Evolutionary conservation across 2,113 vertebrate genomes (phyloP).

Genomic region (Larimichthys crocea): DNA sequence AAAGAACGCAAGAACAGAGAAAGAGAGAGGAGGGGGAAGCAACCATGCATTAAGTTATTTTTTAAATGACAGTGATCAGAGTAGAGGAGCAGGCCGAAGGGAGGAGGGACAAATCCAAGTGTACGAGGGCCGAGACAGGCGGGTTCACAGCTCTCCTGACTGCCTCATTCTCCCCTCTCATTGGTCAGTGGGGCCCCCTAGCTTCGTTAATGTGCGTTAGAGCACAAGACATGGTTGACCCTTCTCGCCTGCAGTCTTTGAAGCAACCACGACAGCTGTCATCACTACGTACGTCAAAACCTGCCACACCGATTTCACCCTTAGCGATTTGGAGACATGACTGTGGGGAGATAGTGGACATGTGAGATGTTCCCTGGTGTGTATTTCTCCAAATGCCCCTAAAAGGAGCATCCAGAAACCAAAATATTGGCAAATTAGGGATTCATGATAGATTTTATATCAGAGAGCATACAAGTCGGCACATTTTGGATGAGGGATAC

Average conservation of each 20-base stretch:
- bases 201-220: conserved; percentile 51
- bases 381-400: fast-evolving
- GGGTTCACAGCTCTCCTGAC: conserved; percentile 69
- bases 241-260: conserved; percentile 47
- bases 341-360: conserved; percentile 16
- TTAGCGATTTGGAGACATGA: conserved; percentile 17
- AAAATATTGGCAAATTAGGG: conserved; percentile 1
- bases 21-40: conserved; percentile 24
- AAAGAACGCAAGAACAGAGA: conserved; percentile 49
- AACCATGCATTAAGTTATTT: conserved; percentile 79
- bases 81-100: conserved; percentile 57
- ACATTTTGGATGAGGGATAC: not conserved
- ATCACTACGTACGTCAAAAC: conserved; percentile 72
- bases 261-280: conserved; percentile 78
- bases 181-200: conserved; percentile 53
- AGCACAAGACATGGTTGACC: conserved; percentile 49
- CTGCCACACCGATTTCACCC: conserved; percentile 32
- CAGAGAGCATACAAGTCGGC: not conserved
- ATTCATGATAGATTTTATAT: not conserved
- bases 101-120: conserved; percentile 46
- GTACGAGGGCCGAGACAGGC: conserved; percentile 38
- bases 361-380: conserved; percentile 7
- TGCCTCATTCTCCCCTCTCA: conserved; percentile 34
- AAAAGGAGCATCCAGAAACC: not conserved
- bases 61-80: conserved; percentile 79